A percentile compares a stretch with the other conserved stretches of the same genome.
These are phyloP conservation scores for Drosophila bocki DNA, from an alignment of 1,140 invertebrate genomes.

Conservation along the genomic window DNA sequence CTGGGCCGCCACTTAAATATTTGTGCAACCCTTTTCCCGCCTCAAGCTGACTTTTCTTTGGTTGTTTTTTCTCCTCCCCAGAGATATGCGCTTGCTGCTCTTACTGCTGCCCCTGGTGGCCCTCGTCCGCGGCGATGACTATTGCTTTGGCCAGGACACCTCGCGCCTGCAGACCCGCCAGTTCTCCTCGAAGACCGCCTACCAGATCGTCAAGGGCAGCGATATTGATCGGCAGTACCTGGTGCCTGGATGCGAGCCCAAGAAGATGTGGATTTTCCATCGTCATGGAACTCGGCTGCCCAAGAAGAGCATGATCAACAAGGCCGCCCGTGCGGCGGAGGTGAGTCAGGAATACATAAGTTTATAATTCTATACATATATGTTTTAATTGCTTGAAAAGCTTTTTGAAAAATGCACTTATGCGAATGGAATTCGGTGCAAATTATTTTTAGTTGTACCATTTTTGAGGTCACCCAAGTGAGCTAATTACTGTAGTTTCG, in stretches of 20 bases:
- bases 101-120: conserved; percentile 59
- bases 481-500: neutral
- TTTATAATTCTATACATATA: neutral
- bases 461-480: neutral
- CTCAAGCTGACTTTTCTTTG: conserved; percentile 15
- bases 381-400: neutral
- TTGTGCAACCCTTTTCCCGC: conserved; percentile 30
- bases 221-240: conserved; percentile 86
- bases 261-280: conserved; percentile 88
- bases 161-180: conserved; percentile 86
- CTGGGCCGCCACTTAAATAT: conserved; percentile 63
- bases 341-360: conserved; percentile 57
- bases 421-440: conserved; percentile 9
- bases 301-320: conserved; percentile 85
- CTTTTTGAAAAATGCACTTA: neutral
- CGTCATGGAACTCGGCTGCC: conserved; percentile 89
- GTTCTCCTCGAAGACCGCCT: conserved; percentile 89
- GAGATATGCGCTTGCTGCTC: conserved; percentile 66
- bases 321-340: conserved; percentile 86
- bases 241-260: conserved; percentile 87
- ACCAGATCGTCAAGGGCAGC: conserved; percentile 87
- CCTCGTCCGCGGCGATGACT: conserved; percentile 84
- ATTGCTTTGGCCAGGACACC: conserved; percentile 87
- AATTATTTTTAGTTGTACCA: neutral
- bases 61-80: conserved; percentile 1